Base-by-base conservation (phyloP, 2,888 invertebrate species). In the Pandemis heparana region DNA sequence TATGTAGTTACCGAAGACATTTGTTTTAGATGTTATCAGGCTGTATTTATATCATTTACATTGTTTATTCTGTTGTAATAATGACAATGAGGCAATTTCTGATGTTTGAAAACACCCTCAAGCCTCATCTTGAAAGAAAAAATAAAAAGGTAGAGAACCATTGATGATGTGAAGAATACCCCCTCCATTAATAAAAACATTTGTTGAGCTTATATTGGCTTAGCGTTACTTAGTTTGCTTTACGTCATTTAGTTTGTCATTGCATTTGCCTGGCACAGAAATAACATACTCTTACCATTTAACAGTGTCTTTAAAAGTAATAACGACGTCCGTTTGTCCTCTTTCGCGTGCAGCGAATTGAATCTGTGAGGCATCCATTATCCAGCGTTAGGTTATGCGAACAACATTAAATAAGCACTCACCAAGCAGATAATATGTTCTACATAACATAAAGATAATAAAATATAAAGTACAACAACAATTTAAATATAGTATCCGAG, bases 11-110 rank as follows among this genome's bases (percentile, higher is more conserved):
- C 41, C 64, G 23, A 14, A 65, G 62, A 63, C 64, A 59, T 48
- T 68, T 69, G 64, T 69, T 69, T 12, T 32, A 43, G 66, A 73
- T 70, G n/a, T 56, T 63, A 23, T 66, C 39, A 46, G 67, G 48
- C 56, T 41, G 46, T 68, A 53, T 61, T 18, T 62, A 41, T 59
- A 56, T 43, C 41, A 56, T 18, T 53, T 65, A 65, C 38, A 48
- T 10, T 65, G 64, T 65, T 65, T 65, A 65, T 65, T 51, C 10
- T 51, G 12, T 38, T 32, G 43, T 46, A 10, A 64, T 16, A 38
- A 48, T 39, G n/a, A n/a, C n/a, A 39, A n/a, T 41, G 12, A 23
- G 23, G 56, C 7, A 12, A 18, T 5, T 23, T 56, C 1, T 10
- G 56, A 56, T 56, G n/a, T 39, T 38, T 60, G 60, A 60, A 12